Conservation (phyloP, 2,888 invertebrate genomes). For the Leucania comma region DNA sequence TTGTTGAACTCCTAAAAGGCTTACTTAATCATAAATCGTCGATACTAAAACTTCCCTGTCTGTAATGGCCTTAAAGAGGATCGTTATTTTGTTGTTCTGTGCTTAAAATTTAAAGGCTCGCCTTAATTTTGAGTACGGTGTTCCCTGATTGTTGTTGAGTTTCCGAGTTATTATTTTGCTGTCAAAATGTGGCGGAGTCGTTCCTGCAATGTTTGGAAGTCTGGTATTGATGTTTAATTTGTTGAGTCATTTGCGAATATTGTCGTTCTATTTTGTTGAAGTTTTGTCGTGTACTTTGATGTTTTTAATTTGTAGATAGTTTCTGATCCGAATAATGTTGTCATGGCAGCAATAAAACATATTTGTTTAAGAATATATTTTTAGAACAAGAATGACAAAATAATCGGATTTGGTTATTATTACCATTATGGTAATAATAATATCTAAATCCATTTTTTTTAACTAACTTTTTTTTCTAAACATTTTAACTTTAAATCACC, state of each 20-base stretch:
- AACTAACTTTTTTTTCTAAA: no score
- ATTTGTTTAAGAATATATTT: no score
- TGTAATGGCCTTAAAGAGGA: conserved; percentile 16
- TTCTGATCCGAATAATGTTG: background rate
- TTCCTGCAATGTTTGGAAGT: conserved; percentile 30
- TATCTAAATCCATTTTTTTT: no score
- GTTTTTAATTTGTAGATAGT: background rate
- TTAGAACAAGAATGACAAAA: no score
- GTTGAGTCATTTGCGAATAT: conserved; percentile 32
- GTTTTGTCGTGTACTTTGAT: background rate
- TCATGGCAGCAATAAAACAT: background rate
- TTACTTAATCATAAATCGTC: background rate
- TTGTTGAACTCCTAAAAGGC: background rate
- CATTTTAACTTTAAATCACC: no score
- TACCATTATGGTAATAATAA: no score
- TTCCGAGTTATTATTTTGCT: conserved; percentile 46
- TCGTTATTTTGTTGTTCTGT: conserved; percentile 34
- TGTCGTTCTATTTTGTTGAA: background rate
- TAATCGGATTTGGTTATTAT: no score
- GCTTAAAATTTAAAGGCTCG: conserved; percentile 29
- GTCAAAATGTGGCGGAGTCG: conserved; percentile 42
- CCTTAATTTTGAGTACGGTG: conserved; percentile 41
- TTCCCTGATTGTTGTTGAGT: conserved; percentile 35
- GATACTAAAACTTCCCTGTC: background rate
- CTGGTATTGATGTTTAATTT: conserved; percentile 58